Evolutionary conservation across 2,113 vertebrate genomes (phyloP).

Genomic region (Pardalotus punctatus): DNA sequence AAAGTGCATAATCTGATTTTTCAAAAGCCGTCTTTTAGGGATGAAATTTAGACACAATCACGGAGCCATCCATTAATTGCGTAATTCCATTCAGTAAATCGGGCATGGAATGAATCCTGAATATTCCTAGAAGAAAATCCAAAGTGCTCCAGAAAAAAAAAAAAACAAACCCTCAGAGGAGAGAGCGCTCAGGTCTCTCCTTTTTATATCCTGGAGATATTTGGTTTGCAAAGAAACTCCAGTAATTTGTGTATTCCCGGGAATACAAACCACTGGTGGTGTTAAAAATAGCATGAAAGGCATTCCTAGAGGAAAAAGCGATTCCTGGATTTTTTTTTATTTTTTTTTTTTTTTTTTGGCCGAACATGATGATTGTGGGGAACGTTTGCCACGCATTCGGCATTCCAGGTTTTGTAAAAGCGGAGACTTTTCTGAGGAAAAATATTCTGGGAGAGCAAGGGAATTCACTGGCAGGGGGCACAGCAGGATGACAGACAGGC

Average conservation of each 20-base stretch:
- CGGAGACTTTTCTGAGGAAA: neutral
- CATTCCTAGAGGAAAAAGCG: neutral
- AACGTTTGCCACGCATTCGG: neutral
- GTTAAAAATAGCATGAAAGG: constrained; percentile 23
- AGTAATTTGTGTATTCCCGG: neutral
- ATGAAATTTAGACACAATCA: neutral
- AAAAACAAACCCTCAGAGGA: neutral
- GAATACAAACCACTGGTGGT: constrained; percentile 31
- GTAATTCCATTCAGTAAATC: neutral
- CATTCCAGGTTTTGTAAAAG: neutral
- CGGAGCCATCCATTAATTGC: neutral
- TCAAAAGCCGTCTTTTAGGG: neutral
- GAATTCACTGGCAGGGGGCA: neutral
- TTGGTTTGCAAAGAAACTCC: neutral
- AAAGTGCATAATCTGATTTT: neutral
- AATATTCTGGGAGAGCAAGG: neutral
- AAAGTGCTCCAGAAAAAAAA: neutral
- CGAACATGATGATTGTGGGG: neutral
- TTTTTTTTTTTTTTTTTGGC: neutral
- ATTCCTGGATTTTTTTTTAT: neutral
- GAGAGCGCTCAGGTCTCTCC: neutral
- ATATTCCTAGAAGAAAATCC: neutral
- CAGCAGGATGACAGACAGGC: neutral
- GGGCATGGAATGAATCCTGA: neutral
- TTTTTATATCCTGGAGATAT: neutral